phyloP scores from a whole-genome alignment of 2,888 invertebrate genomes.

The Cryptocephalus moraei region DNA sequence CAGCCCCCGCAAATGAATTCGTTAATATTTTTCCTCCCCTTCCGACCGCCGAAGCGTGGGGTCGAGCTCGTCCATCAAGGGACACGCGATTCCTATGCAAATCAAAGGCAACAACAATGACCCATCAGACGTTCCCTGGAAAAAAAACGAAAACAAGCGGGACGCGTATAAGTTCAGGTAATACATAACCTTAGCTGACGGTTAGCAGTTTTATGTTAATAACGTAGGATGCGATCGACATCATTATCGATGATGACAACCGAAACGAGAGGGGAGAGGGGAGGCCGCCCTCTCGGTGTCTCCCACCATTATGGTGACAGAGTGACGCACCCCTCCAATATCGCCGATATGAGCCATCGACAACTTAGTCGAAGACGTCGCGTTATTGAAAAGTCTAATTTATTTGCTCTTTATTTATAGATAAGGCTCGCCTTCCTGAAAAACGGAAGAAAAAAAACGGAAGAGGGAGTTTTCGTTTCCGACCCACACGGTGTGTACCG shows the following conservation, averaged over 20 bases:
- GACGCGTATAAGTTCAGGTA: too few relatives aligned
- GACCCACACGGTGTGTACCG: too few relatives aligned
- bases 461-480: slow-evolving; percentile 1
- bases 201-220: slow-evolving; percentile 21
- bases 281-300: slow-evolving; percentile 5
- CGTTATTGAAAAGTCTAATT: slow-evolving; percentile 22
- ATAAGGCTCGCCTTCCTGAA: slow-evolving; percentile 6
- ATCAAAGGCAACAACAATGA: too few relatives aligned
- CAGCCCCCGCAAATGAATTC: too few relatives aligned
- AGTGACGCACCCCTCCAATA: slow-evolving; percentile 21
- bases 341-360: slow-evolving; percentile 22
- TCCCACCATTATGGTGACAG: slow-evolving; percentile 15
- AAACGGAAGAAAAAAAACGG: not conserved
- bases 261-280: slow-evolving; percentile 8
- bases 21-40: too few relatives aligned
- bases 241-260: slow-evolving; percentile 24
- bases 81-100: too few relatives aligned
- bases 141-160: too few relatives aligned
- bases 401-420: slow-evolving; percentile 14
- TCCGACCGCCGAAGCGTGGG: too few relatives aligned
- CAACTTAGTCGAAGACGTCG: slow-evolving; percentile 20
- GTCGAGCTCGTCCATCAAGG: too few relatives aligned
- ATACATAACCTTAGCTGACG: too few relatives aligned
- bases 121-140: too few relatives aligned
- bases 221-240: slow-evolving; percentile 20